These are phyloP conservation scores for Spatula versicolor DNA, from an alignment of 2,797 vertebrate species.

Conservation along the genomic window DNA sequence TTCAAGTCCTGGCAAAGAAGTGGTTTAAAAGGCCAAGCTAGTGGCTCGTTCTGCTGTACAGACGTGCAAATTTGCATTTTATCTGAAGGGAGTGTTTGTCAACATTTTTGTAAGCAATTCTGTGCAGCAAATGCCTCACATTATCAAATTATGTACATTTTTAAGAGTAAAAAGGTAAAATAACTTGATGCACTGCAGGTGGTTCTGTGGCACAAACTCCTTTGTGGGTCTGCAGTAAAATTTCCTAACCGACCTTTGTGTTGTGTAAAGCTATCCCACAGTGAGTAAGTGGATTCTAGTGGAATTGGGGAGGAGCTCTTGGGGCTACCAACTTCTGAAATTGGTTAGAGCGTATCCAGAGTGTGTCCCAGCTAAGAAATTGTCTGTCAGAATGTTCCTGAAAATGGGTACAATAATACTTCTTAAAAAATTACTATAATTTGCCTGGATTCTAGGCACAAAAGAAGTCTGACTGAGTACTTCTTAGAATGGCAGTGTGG, in stretches of 20 bases:
- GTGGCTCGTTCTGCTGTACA: not conserved
- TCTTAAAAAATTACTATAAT: too few species aligned
- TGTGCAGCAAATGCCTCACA: not conserved
- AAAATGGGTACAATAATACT: not conserved
- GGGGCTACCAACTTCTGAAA: not conserved
- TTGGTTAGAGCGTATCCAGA: not conserved
- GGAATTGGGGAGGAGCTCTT: not conserved
- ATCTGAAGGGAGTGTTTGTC: not conserved
- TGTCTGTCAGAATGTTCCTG: not conserved
- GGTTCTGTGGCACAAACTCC: not conserved
- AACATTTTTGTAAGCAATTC: not conserved
- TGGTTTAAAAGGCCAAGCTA: not conserved
- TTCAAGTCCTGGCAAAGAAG: not conserved
- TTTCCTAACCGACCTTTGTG: rapidly evolving
- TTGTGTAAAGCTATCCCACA: not conserved
- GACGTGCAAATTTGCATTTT: constrained; percentile 14
- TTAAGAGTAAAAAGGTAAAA: not conserved
- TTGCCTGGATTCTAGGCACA: not conserved
- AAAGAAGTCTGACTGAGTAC: not conserved
- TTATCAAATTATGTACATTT: not conserved
- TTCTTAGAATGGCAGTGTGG: not conserved
- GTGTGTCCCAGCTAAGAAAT: not conserved
- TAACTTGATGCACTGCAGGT: not conserved
- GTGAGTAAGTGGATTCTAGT: not conserved
- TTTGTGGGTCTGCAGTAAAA: not conserved